Base-by-base conservation (phyloP, 1,140 invertebrate genomes). In the Lanistes nyassanus region DNA sequence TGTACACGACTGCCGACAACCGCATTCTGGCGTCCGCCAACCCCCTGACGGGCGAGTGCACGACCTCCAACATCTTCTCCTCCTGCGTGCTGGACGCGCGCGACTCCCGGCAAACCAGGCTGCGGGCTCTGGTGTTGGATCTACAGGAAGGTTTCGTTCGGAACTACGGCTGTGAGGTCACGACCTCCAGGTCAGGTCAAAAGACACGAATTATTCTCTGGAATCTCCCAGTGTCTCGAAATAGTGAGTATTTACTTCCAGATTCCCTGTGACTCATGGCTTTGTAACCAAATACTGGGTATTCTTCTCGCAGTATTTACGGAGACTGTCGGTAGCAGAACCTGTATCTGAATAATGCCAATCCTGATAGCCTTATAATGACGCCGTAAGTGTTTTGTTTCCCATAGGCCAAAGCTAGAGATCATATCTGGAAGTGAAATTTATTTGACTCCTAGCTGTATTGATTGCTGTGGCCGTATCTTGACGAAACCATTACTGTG, bases 11-110 rank as follows among this genome's bases (percentile, higher is more conserved):
- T 2, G 4, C 31, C 69, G 55, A 37, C 55, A 13, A 37, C 11
- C 55, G 29, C 55, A 58, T 72, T 34, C 9, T 68, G 66, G 69
- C 69, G 4, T 72, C 69, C 36, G 55, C 42, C 36, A 72, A 60
- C 5, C 42, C 42, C 2, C 9, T 36, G 16, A 56, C 34, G 13
- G 37, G 37, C 9, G 69, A 58, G 34, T 72, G 69, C 56, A 34
- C 60, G 55, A 72, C 69, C 42, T 31, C 69, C 2, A 55, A 56
- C 69, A n/a, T 11, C 36, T 72, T 72, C 36, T 72, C 69, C 26
- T 72, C 69, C 34, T 72, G 69, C 56, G 26, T 36, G 0, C 19
- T 68, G 3, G 19, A 39, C 3, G 4, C 29, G 42, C 26, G 39
- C 42, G 26, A 31, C 26, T 29, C 66, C 21, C 21, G 66, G 3